phyloP scores from a whole-genome alignment of 1,140 invertebrate genomes.

The Drosophila paulistorum region DNA sequence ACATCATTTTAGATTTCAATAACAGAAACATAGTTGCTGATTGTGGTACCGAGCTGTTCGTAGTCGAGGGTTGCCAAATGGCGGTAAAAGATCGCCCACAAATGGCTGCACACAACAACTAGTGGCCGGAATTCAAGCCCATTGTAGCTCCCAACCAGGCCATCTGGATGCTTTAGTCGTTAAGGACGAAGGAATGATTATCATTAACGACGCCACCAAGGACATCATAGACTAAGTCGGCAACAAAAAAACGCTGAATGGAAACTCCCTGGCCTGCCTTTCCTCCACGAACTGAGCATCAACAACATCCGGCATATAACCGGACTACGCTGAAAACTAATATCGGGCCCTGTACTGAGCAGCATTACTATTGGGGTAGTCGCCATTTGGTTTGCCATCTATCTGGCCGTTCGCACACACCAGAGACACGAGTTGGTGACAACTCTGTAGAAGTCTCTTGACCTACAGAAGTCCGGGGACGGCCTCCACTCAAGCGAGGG shows the following conservation, averaged over 20 bases:
- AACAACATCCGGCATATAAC: background rate
- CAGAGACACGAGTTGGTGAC: background rate
- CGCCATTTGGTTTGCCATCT: no score
- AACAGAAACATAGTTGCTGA: background rate
- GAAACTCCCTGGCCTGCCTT: background rate
- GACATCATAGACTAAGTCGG: background rate
- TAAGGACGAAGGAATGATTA: background rate
- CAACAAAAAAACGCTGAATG: background rate
- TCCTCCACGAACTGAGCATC: background rate
- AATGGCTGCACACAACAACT: background rate
- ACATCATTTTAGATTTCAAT: background rate
- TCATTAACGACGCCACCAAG: background rate
- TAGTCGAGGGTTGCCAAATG: background rate
- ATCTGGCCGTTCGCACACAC: no score
- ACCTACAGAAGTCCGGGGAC: background rate
- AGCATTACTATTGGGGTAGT: background rate
- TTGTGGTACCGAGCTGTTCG: background rate
- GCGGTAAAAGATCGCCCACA: background rate
- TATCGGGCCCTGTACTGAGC: background rate
- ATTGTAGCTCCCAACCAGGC: background rate
- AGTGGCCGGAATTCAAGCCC: background rate
- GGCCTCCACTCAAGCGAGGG: background rate
- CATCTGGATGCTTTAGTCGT: background rate
- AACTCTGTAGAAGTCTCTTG: background rate
- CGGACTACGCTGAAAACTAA: background rate